A percentile compares a stretch with the other conserved stretches of the same genome.
Conservation (phyloP, 35 echinoderm and acorn worm genomes). For the Apostichopus parvimensis region DNA sequence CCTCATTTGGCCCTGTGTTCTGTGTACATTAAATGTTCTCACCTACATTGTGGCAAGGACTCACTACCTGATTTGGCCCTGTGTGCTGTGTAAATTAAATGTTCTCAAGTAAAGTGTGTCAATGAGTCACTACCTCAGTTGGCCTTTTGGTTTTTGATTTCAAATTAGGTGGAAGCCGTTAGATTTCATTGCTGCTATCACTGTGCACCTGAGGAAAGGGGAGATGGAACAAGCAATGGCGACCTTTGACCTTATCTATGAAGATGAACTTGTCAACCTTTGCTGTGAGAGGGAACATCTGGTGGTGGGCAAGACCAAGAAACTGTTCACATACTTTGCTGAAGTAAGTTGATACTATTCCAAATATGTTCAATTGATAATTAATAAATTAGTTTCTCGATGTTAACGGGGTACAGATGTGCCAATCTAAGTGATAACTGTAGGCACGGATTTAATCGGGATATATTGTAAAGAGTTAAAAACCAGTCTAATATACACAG, state of each 20-base stretch:
- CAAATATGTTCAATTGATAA: background rate
- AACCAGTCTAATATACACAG: too few relatives aligned
- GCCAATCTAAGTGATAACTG: too few relatives aligned
- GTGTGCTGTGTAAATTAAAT: too few relatives aligned
- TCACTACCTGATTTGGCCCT: too few relatives aligned
- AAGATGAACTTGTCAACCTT: constrained; percentile 52
- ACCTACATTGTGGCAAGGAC: too few relatives aligned
- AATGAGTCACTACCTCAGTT: background rate
- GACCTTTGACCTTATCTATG: constrained; percentile 53
- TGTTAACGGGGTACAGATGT: too few relatives aligned
- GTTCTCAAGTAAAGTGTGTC: background rate
- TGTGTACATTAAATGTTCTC: too few relatives aligned
- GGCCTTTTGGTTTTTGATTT: background rate
- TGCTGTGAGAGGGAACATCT: constrained; percentile 18
- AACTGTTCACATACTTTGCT: constrained; percentile 5
- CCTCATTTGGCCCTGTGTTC: too few relatives aligned
- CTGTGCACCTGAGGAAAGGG: constrained; percentile 8
- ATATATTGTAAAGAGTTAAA: too few relatives aligned
- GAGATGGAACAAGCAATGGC: constrained; percentile 48
- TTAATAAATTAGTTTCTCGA: too few relatives aligned
- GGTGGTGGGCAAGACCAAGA: background rate
- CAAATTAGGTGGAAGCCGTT: constrained; percentile 21
- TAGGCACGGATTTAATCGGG: too few relatives aligned
- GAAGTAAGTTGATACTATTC: background rate
- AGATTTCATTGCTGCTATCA: constrained; percentile 40